Conservation (phyloP, 2,797 vertebrate species). For the Choloepus didactylus region DNA sequence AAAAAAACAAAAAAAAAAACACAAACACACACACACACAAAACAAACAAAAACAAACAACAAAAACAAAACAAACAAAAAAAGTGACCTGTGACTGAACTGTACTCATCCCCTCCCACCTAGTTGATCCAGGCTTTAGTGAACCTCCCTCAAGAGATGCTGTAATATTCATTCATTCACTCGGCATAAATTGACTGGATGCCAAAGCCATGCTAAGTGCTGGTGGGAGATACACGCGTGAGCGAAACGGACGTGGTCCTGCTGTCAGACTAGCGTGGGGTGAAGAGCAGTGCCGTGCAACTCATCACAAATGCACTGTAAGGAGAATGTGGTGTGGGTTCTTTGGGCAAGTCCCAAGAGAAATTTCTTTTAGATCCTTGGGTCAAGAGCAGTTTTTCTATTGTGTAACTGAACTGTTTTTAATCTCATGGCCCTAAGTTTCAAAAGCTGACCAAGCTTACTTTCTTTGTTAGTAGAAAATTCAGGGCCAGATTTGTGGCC, state of each 20-base stretch:
- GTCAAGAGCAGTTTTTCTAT: not conserved
- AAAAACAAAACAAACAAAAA: not conserved
- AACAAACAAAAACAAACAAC: too few species aligned
- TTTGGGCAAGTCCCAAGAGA: not conserved
- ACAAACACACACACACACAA: too few species aligned
- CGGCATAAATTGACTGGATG: not conserved
- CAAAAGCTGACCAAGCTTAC: not conserved
- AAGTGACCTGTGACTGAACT: not conserved
- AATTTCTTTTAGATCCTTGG: not conserved
- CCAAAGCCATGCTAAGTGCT: not conserved
- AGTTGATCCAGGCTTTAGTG: not conserved
- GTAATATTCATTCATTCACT: not conserved
- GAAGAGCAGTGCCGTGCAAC: not conserved
- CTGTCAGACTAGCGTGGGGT: not conserved
- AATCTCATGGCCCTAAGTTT: not conserved
- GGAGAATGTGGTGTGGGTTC: not conserved
- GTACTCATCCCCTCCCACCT: not conserved
- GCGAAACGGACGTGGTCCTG: not conserved
- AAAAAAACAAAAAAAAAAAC: too few species aligned
- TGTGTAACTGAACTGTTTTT: not conserved
- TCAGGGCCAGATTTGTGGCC: not conserved
- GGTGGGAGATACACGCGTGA: fast-evolving
- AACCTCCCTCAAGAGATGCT: not conserved
- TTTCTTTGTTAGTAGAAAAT: not conserved
- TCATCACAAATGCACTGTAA: not conserved